Percentiles rank a stretch among this genome's conserved stretches.
Conservation (phyloP, 2,888 invertebrate genomes). For the Drosophila peninsularis region DNA sequence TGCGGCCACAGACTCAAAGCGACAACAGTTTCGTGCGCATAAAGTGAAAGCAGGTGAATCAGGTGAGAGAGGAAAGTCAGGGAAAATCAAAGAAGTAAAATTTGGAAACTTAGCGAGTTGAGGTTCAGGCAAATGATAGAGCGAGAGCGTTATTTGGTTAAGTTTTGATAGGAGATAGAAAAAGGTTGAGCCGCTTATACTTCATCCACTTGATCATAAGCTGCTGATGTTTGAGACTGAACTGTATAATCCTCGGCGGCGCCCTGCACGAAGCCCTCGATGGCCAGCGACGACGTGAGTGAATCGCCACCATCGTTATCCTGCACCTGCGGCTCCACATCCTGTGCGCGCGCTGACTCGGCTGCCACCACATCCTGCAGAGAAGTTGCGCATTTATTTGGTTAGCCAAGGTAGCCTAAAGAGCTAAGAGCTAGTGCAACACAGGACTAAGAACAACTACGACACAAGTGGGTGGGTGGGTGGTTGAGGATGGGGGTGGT, state of each 20-base stretch:
- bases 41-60: constrained; percentile 23
- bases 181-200: constrained; percentile 71
- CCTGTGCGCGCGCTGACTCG: background rate
- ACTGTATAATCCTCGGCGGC: constrained; percentile 85
- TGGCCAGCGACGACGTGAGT: constrained; percentile 83
- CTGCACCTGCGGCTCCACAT: constrained; percentile 25
- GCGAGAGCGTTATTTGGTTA: background rate
- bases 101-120: background rate
- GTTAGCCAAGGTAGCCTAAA: constrained; percentile 2
- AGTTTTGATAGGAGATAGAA: constrained; percentile 15
- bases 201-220: constrained; percentile 83
- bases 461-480: constrained; percentile 23
- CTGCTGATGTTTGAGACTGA: constrained; percentile 85
- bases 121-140: constrained; percentile 10
- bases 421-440: constrained; percentile 29
- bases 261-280: constrained; percentile 84
- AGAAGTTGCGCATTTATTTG: constrained; percentile 53
- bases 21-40: constrained; percentile 21
- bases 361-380: constrained; percentile 67
- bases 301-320: constrained; percentile 74
- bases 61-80: constrained; percentile 1
- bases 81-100: background rate
- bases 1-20: constrained; percentile 1
- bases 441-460: constrained; percentile 49
- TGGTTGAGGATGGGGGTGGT: background rate